Base-by-base conservation (phyloP, 1,140 invertebrate species). In the Papilio xuthus region DNA sequence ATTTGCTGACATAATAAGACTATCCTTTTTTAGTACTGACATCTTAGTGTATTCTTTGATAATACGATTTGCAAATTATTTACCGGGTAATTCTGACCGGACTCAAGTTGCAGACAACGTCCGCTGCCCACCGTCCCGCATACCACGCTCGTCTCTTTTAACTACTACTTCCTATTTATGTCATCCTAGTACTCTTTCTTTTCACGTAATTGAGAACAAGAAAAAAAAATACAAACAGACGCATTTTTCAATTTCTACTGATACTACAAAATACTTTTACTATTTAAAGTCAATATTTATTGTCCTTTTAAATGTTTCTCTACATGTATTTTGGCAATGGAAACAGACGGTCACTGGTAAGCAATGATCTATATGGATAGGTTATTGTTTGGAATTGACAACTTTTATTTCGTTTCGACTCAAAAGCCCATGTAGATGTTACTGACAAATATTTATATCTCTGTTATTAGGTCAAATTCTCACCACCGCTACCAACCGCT, bases 111-210 rank as follows among this genome's bases (percentile, higher is more conserved):
- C 56, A 41, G 32, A 41, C 67, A n/a, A 26, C 32, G 32, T 70
- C 69, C 69, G 37, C 69, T 41, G 32, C 69, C 69, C 69, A 42
- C 69, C 32, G 69, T 70, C 69, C 69, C 69, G 69, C 69, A 70
- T 70, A 41, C 32, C 69, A 70, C 69, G 32, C 18, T 70, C 18
- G 8, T 41, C 13, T 70, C n/a, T 63, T 63, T 63, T 70, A 70
- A 70, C 28, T 70, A 41, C 67, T 18, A 15, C 69, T 41, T 42
- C 32, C 69, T 70, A 70, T 37, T 70, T 70, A 42, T 70, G 69
- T 70, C 8, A 37, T 70, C 37, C 69, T 70, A 20, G 69, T 70
- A 70, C 69, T 42, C 20, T 70, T 70, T 41, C 26, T 69, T 69
- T 20, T 20, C 18, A 53, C 9, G 7, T 20, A 20, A 53, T n/a